Percentiles rank a stretch among this genome's conserved stretches.
Conservation (phyloP, 1,140 invertebrate genomes). For the Drosophila kohkoa region DNA sequence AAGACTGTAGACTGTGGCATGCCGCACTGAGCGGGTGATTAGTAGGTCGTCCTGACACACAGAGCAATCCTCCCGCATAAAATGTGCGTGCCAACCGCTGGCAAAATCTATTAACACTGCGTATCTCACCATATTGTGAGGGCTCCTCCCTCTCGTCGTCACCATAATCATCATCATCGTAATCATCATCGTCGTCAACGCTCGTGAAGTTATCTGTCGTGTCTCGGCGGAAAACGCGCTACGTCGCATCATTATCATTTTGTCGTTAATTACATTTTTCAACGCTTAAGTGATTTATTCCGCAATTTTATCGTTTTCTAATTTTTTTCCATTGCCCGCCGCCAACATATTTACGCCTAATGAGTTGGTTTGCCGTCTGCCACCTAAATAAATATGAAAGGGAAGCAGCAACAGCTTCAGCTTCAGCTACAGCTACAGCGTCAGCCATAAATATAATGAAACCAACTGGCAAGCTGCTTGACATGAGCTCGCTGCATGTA, state of each 20-base stretch:
- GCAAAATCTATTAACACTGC: slow-evolving; percentile 71
- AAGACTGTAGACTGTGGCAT: slow-evolving; percentile 14
- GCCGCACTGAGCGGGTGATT: slow-evolving; percentile 67
- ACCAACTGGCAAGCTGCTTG: slow-evolving; percentile 32
- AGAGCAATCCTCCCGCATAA: not conserved
- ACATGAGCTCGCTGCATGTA: slow-evolving; percentile 23
- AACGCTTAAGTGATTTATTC: slow-evolving; percentile 82
- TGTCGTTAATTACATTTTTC: slow-evolving; percentile 83
- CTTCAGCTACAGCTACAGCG: not conserved
- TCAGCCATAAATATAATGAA: slow-evolving; percentile 52
- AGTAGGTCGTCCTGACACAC: slow-evolving; percentile 42
- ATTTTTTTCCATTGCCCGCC: slow-evolving; percentile 59
- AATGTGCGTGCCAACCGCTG: slow-evolving; percentile 36
- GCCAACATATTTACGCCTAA: slow-evolving; percentile 48
- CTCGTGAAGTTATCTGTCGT: slow-evolving; percentile 14
- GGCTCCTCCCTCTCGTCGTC: not conserved
- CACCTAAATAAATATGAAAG: slow-evolving; percentile 63
- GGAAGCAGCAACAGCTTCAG: slow-evolving; percentile 30
- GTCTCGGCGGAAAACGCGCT: slow-evolving; percentile 65
- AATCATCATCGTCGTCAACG: not conserved
- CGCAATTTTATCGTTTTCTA: slow-evolving; percentile 83
- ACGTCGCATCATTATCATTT: slow-evolving; percentile 78
- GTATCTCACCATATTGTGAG: slow-evolving; percentile 60
- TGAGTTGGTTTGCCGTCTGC: slow-evolving; percentile 54
- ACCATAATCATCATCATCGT: not conserved